Base-by-base conservation (phyloP, 2,888 invertebrate species). In the Geotrupes spiniger region DNA sequence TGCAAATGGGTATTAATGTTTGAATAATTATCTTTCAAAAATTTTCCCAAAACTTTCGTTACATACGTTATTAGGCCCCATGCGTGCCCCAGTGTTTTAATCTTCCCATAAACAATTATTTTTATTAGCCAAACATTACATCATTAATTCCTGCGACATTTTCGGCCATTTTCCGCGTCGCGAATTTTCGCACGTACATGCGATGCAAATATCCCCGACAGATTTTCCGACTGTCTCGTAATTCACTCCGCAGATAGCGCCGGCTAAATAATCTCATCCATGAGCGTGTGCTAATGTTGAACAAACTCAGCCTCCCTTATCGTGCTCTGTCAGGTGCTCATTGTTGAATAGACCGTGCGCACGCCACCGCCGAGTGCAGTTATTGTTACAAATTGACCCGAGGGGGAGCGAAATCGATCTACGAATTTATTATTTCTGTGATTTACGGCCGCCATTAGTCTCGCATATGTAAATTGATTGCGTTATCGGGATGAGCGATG, bases 331-430 rank as follows among this genome's bases (percentile, higher is more conserved):
- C 33, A 33, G 33, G 33, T 33, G 14, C 15, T 33, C 33, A 33
- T 33, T 33, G 15, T n/a, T 14, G 9, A 10, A 4, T 21, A 6
- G 8, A 10, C n/a, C 33, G 15, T 10, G 33, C 14, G 33, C 21
- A 12, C 33, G 33, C 14, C 10, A 12, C 33, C 33, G 33, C 15
- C 33, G 33, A 14, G 33, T 14, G 33, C 33, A 33, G 33, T 33
- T 33, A 15, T 15, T 14, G 11, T 33, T 33, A 33, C 33, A 33
- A 33, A 33, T 33, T 33, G 33, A 14, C 33, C 33, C 9, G 33
- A 10, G 33, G 33, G 33, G 15, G 21, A 21, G 21, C 21, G 21
- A 10, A 15, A 33, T 33, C 33, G 33, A 33, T 33, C 12, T 9
- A 12, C n/a, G 11, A 33, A 21, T 33, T 33, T 33, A 33, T 33